Percentiles rank a stretch among this genome's conserved stretches.
Evolutionary conservation across 1,140 invertebrate genomes (phyloP).

Genomic region (Aethina tumida): DNA sequence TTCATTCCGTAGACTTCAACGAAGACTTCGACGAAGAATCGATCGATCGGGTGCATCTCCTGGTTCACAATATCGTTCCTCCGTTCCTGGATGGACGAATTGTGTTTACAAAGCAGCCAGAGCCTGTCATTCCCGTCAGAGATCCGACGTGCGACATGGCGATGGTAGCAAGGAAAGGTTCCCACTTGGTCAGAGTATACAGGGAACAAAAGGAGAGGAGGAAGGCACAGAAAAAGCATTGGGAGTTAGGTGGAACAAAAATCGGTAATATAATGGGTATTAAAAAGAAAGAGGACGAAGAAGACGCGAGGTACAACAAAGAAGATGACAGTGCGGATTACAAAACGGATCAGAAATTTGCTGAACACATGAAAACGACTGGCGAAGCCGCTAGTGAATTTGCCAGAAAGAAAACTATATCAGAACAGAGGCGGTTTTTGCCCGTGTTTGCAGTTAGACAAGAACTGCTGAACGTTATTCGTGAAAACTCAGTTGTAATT

Average conservation of each 20-base stretch:
- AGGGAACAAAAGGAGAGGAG: constrained; percentile 93
- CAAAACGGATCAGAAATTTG: constrained; percentile 89
- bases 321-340: constrained; percentile 58
- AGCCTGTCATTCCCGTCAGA: constrained; percentile 86
- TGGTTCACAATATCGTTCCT: constrained; percentile 98
- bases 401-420: constrained; percentile 76
- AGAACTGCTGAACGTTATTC: constrained; percentile 84
- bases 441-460: constrained; percentile 95
- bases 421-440: constrained; percentile 82
- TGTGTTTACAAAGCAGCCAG: constrained; percentile 98
- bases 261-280: constrained; percentile 97
- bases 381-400: constrained; percentile 76
- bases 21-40: constrained; percentile 94
- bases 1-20: constrained; percentile 79
- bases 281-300: constrained; percentile 68
- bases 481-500: constrained; percentile 92
- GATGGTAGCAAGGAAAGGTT: constrained; percentile 91
- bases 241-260: constrained; percentile 95
- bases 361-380: constrained; percentile 76
- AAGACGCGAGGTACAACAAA: constrained; percentile 49
- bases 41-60: constrained; percentile 79
- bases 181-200: constrained; percentile 76
- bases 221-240: constrained; percentile 97
- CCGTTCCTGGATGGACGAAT: constrained; percentile 98
- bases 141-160: constrained; percentile 99